phyloP scores from a whole-genome alignment of 2,797 vertebrate genomes.

The Falco columbarius region DNA sequence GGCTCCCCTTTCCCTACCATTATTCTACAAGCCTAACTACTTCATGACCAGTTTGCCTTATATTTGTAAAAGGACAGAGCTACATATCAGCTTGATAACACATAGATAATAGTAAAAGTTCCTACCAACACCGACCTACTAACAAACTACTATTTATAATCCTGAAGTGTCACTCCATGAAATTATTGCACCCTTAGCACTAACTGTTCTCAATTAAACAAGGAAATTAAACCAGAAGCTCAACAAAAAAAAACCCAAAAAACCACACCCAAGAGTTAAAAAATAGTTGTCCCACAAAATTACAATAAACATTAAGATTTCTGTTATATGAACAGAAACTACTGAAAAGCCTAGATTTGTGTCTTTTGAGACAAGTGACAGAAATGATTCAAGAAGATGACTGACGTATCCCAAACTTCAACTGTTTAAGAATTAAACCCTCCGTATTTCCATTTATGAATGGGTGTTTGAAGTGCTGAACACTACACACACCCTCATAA shows the following conservation, averaged over 20 bases:
- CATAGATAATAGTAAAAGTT: background rate
- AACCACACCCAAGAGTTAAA: background rate
- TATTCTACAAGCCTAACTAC: background rate
- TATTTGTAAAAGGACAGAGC: background rate
- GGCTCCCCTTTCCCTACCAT: no score
- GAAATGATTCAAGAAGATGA: background rate
- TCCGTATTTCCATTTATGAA: background rate
- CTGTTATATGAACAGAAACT: background rate
- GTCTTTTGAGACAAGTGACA: background rate
- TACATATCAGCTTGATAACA: background rate
- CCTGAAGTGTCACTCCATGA: background rate
- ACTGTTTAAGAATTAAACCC: background rate
- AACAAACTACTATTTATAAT: background rate
- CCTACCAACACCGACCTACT: background rate
- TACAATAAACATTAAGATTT: background rate
- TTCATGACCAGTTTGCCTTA: background rate
- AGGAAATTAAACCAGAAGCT: background rate
- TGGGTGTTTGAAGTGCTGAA: fast-evolving
- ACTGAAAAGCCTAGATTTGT: background rate
- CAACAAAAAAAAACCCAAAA: background rate
- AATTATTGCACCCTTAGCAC: background rate
- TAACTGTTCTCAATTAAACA: background rate
- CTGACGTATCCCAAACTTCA: background rate
- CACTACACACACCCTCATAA: background rate
- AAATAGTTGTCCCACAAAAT: background rate